Conservation (phyloP, 2,113 vertebrate genomes). For the Carassius auratus region DNA sequence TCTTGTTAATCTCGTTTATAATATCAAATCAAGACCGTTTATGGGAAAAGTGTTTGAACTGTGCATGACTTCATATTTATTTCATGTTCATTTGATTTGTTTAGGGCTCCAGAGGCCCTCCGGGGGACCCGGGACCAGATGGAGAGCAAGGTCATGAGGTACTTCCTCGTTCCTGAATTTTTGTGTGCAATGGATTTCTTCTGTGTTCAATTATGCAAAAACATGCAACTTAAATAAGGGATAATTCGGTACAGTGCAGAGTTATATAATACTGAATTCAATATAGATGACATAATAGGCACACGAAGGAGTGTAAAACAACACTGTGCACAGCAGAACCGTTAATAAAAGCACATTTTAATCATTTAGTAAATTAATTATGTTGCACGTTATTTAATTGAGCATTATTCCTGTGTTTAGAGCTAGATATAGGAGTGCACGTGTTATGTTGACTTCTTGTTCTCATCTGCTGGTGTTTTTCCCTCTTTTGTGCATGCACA, state of each 20-base stretch:
- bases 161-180: slow-evolving; percentile 17
- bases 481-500: slow-evolving; percentile 55
- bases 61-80: not conserved
- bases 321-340: not conserved
- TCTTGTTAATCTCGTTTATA: not conserved
- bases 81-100: slow-evolving; percentile 56
- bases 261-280: not conserved
- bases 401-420: not conserved
- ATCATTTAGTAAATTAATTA: not conserved
- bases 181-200: not conserved
- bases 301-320: not conserved
- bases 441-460: not conserved
- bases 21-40: not conserved
- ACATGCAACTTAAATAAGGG: not conserved
- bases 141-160: slow-evolving; percentile 92
- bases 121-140: slow-evolving; percentile 83
- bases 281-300: not conserved
- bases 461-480: slow-evolving; percentile 22
- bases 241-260: not conserved
- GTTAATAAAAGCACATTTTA: not conserved
- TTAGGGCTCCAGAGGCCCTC: slow-evolving; percentile 87
- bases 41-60: not conserved
- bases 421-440: not conserved
- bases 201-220: not conserved
- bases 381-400: not conserved